These are phyloP conservation scores for Pimpla rufipes DNA, from an alignment of 2,888 invertebrate species.

Conservation along the genomic window DNA sequence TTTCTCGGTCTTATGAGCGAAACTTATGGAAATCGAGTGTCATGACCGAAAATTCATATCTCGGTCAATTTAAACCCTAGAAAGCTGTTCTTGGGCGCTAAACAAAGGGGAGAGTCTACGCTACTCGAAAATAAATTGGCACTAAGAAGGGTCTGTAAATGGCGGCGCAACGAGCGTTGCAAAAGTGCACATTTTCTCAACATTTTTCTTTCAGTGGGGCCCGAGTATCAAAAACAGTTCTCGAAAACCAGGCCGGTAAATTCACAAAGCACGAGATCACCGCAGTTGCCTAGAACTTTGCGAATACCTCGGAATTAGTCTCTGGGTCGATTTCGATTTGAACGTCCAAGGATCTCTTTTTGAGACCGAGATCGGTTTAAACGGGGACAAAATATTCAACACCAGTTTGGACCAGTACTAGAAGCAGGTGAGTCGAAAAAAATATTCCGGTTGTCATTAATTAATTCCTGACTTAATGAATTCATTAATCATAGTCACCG, in stretches of 20 bases:
- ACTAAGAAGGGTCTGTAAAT: too few species aligned
- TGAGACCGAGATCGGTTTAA: constrained; percentile 94
- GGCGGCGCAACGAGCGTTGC: too few species aligned
- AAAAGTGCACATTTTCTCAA: too few species aligned
- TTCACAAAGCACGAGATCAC: constrained; percentile 94
- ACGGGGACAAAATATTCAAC: constrained; percentile 94
- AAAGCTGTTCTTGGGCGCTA: too few species aligned
- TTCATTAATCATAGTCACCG: constrained; percentile 52
- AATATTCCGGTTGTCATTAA: neutral
- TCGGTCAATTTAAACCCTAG: too few species aligned
- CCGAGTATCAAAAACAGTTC: too few species aligned
- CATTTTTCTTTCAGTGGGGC: too few species aligned
- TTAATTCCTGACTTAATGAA: constrained; percentile 53
- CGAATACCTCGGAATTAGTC: constrained; percentile 89
- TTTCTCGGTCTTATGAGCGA: too few species aligned
- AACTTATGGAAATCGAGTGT: too few species aligned
- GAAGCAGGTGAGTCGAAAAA: constrained; percentile 90
- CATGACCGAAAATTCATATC: too few species aligned
- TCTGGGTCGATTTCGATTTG: constrained; percentile 96
- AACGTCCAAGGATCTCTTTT: constrained; percentile 95
- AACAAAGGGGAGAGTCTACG: too few species aligned
- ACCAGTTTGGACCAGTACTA: constrained; percentile 92
- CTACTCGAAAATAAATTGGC: too few species aligned
- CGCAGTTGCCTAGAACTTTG: constrained; percentile 95
- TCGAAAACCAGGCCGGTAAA: constrained; percentile 88